A percentile compares a stretch with the other conserved stretches of the same genome.
phyloP scores from a whole-genome alignment of 2,113 vertebrate genomes.

The Tonatia bakeri region DNA sequence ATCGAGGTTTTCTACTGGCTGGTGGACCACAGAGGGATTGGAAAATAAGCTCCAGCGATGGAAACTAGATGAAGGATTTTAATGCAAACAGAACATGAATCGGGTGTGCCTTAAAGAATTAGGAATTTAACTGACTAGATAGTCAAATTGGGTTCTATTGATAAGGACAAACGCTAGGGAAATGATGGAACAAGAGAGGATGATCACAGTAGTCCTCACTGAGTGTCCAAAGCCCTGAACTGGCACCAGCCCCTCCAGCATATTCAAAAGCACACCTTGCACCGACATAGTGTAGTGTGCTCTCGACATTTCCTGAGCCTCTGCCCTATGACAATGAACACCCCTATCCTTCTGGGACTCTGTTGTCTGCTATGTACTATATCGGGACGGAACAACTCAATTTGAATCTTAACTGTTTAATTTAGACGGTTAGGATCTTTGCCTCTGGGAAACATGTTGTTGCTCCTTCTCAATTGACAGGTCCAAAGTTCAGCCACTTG shows the following conservation, averaged over 20 bases:
- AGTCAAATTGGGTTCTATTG: not conserved
- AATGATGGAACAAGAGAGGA: not conserved
- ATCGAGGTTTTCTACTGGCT: not conserved
- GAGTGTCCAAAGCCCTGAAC: not conserved
- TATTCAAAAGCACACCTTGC: not conserved
- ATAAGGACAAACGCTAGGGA: not conserved
- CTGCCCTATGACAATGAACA: not conserved
- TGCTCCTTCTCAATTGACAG: not conserved
- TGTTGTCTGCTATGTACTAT: not conserved
- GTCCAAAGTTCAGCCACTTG: not conserved
- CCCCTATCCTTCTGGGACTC: not conserved
- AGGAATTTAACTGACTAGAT: not conserved
- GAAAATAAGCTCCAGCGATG: not conserved
- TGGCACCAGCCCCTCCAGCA: not conserved
- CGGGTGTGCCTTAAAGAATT: not conserved
- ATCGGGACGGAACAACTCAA: not conserved
- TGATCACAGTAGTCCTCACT: not conserved
- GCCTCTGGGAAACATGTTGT: not conserved
- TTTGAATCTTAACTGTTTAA: not conserved
- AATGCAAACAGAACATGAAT: not conserved
- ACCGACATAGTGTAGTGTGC: accelerated
- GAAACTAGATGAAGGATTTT: not conserved
- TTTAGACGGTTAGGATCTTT: not conserved
- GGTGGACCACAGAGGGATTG: not conserved
- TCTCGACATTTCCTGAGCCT: not conserved